phyloP scores from a whole-genome alignment of 2,888 invertebrate genomes.

The Hyles lineata region DNA sequence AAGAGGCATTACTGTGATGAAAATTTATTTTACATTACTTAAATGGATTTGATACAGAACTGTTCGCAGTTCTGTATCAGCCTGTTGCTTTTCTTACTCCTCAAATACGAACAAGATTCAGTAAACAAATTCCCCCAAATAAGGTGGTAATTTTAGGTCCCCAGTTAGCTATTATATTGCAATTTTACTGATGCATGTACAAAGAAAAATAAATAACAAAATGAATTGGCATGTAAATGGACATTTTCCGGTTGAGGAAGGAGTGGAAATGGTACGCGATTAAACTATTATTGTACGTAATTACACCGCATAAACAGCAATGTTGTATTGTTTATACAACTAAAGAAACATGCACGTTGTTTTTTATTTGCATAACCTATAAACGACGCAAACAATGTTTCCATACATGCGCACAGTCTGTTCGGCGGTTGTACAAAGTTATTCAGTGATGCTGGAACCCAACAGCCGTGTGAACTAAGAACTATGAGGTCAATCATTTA shows the following conservation, averaged over 20 bases:
- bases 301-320: neutral
- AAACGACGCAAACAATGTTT: slow-evolving; percentile 17
- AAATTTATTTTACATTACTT: too few species aligned
- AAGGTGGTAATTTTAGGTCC: too few species aligned
- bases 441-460: neutral
- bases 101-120: too few species aligned
- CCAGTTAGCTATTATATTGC: too few species aligned
- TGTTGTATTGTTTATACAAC: slow-evolving; percentile 19
- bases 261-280: neutral
- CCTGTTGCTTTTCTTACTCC: too few species aligned
- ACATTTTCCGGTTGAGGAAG: neutral
- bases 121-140: too few species aligned
- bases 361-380: slow-evolving; percentile 26
- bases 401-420: neutral
- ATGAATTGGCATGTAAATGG: neutral
- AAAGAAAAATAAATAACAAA: neutral
- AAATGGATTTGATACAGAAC: too few species aligned
- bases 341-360: slow-evolving; percentile 20
- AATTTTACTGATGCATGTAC: neutral
- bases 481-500: neutral
- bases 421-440: neutral
- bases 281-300: slow-evolving; percentile 7
- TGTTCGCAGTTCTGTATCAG: too few species aligned
- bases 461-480: neutral
- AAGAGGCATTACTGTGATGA: too few species aligned